phyloP scores from a whole-genome alignment of 2,888 invertebrate species.

The Nemurella pictetii region DNA sequence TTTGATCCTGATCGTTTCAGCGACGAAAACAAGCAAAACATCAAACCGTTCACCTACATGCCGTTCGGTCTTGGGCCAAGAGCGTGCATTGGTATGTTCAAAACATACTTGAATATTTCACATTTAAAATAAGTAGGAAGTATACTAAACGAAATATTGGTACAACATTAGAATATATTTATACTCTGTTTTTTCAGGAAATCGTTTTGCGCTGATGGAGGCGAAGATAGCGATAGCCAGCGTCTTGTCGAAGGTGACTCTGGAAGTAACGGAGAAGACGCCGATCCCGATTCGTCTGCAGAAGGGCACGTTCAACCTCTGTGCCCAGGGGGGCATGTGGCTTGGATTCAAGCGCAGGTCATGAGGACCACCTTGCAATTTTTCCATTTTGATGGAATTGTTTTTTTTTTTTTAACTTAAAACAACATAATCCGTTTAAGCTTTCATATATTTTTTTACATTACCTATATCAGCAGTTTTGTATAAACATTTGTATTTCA shows the following conservation, averaged over 20 bases:
- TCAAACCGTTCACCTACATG: conserved; percentile 54
- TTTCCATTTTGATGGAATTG: no score
- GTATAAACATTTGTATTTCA: no score
- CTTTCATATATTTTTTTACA: no score
- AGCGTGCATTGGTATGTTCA: conserved; percentile 61
- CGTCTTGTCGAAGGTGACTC: background rate
- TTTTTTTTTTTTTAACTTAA: no score
- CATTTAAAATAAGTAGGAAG: no score
- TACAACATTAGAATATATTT: no score
- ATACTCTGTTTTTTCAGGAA: background rate
- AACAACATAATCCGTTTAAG: no score
- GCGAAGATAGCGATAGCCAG: background rate
- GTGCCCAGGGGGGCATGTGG: conserved; percentile 12
- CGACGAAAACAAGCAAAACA: conserved; percentile 59
- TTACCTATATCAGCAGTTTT: no score
- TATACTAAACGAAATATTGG: no score
- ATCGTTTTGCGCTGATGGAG: conserved; percentile 2
- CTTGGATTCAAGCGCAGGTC: conserved; percentile 6
- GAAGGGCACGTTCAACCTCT: conserved; percentile 4
- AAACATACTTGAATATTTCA: no score
- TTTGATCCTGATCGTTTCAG: conserved; percentile 60
- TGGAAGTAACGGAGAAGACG: conserved; percentile 8
- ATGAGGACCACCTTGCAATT: no score
- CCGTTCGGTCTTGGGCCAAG: conserved; percentile 65
- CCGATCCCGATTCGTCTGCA: conserved; percentile 9